Base-by-base conservation (phyloP, 1,140 invertebrate species). In the Papilio polytes region DNA sequence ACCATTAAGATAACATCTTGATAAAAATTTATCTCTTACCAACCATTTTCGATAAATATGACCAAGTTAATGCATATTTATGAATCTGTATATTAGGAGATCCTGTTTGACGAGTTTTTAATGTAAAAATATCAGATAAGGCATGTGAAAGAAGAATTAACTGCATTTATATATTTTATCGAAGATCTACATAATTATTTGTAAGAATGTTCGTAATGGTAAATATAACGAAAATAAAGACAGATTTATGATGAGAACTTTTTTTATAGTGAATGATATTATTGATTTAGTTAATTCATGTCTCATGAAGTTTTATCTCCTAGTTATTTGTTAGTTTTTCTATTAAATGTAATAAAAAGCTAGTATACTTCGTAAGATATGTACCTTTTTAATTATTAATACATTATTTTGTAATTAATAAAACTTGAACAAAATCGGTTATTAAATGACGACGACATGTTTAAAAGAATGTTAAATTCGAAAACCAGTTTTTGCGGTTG, bases 1-100 rank as follows among this genome's bases (percentile, higher is more conserved):
- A 78, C 53, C 78, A 80, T 85, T 84, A n/a, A 53, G 51, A 80
- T 79, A 78, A 82, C 76, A 59, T 80, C 41, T 73, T 70, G 63
- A 70, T 70, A 36, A 70, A 26, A 70, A 36, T 70, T 70, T 70
- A 70, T 70, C 63, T 70, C 26, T 70, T 31, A 70, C 63, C 63
- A 15, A 31, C 63, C 26, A 70, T 70, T 70, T 70, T 70, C 59
- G 63, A 70, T 70, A 70, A 70, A 70, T 70, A 31, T 31, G 26
- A 70, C 26, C 22, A 70, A 26, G 63, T 15, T 70, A 31, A 70
- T 70, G 63, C 63, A 70, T 70, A 70, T 70, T 70, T 70, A 70
- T 70, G 63, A 70, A 36, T 70, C 63, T 70, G 18, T 70, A 70
- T 36, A 70, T 70, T 31, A 15, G 63, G 26, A 70, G 26, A 70